Evolutionary conservation across 2,113 vertebrate species (phyloP).

Genomic region (Triplophysa dalaica): DNA sequence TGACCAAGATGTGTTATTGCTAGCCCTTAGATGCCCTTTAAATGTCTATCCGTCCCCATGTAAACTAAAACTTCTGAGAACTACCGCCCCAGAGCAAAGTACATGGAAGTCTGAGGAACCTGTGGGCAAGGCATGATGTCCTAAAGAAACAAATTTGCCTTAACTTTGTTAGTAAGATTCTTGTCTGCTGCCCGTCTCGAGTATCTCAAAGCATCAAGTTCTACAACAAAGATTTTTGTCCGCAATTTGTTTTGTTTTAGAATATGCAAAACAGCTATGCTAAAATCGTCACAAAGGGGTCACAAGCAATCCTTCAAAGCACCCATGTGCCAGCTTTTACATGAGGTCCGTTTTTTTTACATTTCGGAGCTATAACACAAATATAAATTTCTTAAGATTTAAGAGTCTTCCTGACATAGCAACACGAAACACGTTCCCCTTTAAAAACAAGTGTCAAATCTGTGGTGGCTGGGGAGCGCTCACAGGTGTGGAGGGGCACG

Average conservation of each 20-base stretch:
- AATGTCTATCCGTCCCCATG: conserved; percentile 70
- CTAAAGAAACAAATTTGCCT: not conserved
- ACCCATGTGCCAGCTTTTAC: too few relatives aligned
- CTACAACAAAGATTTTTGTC: not conserved
- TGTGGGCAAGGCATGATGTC: not conserved
- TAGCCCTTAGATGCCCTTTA: conserved; percentile 66
- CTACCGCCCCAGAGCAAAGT: conserved; percentile 58
- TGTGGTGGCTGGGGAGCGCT: conserved; percentile 39
- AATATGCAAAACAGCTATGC: not conserved
- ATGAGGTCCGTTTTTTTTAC: not conserved
- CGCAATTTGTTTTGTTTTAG: not conserved
- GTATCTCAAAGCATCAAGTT: not conserved
- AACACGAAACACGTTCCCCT: conserved; percentile 18
- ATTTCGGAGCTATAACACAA: too few relatives aligned
- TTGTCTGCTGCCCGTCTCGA: not conserved
- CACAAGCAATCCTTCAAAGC: too few relatives aligned
- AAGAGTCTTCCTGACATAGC: conserved; percentile 43
- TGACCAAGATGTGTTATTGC: conserved; percentile 12
- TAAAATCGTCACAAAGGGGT: too few relatives aligned
- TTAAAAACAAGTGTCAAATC: conserved; percentile 40
- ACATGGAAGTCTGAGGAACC: not conserved
- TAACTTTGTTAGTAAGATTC: conserved; percentile 1
- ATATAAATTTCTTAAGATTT: not conserved
- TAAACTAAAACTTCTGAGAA: conserved; percentile 68
- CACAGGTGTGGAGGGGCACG: conserved; percentile 57